Evolutionary conservation across 2,113 vertebrate species (phyloP).

Genomic region (Callipepla californica): DNA sequence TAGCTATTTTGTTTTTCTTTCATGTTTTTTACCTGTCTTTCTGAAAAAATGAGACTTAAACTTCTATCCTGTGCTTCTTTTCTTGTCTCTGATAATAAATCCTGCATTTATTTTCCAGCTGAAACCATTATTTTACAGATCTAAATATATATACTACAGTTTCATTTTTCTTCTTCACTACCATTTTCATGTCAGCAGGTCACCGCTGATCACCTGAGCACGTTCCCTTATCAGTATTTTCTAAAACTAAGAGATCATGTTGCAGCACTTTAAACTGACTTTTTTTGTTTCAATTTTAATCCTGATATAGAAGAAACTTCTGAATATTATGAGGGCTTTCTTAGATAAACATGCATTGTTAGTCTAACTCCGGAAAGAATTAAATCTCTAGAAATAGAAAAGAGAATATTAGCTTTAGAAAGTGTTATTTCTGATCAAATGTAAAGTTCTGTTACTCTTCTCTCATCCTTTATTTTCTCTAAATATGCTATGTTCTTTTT

Average conservation of each 20-base stretch:
- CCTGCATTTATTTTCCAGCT: not conserved
- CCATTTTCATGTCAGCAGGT: not conserved
- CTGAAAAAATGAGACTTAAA: not conserved
- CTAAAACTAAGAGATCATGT: not conserved
- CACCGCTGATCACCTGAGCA: not conserved
- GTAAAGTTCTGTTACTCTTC: not conserved
- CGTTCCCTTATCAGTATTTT: not conserved
- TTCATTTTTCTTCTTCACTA: not conserved
- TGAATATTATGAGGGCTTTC: not conserved
- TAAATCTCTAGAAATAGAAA: rapidly evolving
- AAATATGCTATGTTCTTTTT: not conserved
- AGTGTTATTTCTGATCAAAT: not conserved
- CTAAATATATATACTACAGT: not conserved
- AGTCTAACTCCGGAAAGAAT: not conserved
- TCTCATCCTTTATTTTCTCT: not conserved
- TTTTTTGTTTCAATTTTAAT: not conserved
- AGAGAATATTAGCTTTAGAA: not conserved
- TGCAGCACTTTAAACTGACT: not conserved
- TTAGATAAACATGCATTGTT: not conserved
- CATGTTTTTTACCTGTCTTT: not conserved
- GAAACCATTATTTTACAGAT: not conserved
- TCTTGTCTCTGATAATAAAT: not conserved
- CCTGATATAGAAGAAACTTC: not conserved
- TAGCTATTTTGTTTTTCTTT: not conserved
- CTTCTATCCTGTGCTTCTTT: not conserved